A percentile compares a stretch with the other conserved stretches of the same genome.
Conservation (phyloP, 1,140 invertebrate species). For the Chlorops oryzae region DNA sequence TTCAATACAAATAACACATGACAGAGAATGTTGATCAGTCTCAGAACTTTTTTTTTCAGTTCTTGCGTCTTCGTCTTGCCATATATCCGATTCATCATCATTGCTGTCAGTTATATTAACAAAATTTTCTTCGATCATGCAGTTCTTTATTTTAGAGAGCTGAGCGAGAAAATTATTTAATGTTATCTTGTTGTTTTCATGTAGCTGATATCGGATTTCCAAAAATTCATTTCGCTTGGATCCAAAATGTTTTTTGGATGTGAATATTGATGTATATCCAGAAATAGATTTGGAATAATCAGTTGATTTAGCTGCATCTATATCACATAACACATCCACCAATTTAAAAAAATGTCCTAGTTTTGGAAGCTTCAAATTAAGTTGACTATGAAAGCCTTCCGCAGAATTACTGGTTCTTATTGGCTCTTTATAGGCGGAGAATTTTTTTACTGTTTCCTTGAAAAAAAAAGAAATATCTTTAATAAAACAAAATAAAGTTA, state of each 20-base stretch:
- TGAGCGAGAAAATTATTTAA: constrained; percentile 1
- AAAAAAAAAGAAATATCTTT: too few species aligned
- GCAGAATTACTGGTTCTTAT: constrained; percentile 2
- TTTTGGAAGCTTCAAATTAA: constrained; percentile 9
- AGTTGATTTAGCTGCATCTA: too few species aligned
- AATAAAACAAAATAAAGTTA: constrained; percentile 3
- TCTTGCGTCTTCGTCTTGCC: too few species aligned
- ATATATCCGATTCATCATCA: neutral
- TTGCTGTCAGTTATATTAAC: neutral
- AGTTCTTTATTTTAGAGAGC: constrained; percentile 7
- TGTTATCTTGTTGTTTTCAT: constrained; percentile 1
- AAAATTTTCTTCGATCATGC: constrained; percentile 4
- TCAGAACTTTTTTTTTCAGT: too few species aligned
- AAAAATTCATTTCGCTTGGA: neutral
- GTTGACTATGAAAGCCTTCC: constrained; percentile 1
- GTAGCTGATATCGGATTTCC: neutral
- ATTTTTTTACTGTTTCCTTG: constrained; percentile 4
- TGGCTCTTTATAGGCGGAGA: constrained; percentile 4
- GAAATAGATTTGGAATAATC: neutral
- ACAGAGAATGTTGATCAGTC: neutral
- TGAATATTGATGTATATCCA: constrained; percentile 1
- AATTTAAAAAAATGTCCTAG: constrained; percentile 1
- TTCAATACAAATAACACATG: neutral
- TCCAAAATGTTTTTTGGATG: neutral
- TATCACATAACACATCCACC: too few species aligned